phyloP scores from a whole-genome alignment of 2,888 invertebrate species.

The Mimas tiliae region DNA sequence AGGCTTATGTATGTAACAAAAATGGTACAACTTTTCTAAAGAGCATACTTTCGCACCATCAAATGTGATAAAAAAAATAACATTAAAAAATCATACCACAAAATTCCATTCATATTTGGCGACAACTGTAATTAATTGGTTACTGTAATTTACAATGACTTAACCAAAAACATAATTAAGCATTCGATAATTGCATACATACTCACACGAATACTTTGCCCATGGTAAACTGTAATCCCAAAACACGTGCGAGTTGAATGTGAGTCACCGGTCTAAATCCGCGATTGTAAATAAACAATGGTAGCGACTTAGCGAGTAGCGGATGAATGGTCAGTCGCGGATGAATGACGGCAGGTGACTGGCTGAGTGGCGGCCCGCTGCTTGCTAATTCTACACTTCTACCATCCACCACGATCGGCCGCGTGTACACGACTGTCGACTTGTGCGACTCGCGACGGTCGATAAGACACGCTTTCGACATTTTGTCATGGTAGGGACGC shows the following conservation, averaged over 20 bases:
- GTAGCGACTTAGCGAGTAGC: constrained; percentile 45
- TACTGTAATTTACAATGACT: neutral
- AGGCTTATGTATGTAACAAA: too few species aligned
- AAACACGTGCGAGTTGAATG: neutral
- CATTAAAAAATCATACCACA: too few species aligned
- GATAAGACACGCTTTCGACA: constrained; percentile 17
- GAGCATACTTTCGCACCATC: too few species aligned
- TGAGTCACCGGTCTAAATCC: constrained; percentile 27
- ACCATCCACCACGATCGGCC: neutral
- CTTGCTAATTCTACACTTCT: too few species aligned
- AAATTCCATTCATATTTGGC: neutral
- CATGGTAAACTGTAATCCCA: constrained; percentile 42
- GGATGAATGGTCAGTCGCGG: constrained; percentile 55
- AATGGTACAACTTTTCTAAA: too few species aligned
- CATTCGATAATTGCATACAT: constrained; percentile 23
- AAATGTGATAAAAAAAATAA: too few species aligned
- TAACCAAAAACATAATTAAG: neutral
- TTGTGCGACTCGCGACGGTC: constrained; percentile 12
- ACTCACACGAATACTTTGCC: constrained; percentile 71
- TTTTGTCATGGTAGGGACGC: constrained; percentile 19
- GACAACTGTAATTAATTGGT: too few species aligned
- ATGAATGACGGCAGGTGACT: constrained; percentile 55
- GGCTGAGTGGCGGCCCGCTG: constrained; percentile 24
- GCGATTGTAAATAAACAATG: constrained; percentile 26
- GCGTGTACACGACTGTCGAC: neutral